These are phyloP conservation scores for Cyanistes caeruleus DNA, from an alignment of 2,113 vertebrate genomes.

Conservation along the genomic window DNA sequence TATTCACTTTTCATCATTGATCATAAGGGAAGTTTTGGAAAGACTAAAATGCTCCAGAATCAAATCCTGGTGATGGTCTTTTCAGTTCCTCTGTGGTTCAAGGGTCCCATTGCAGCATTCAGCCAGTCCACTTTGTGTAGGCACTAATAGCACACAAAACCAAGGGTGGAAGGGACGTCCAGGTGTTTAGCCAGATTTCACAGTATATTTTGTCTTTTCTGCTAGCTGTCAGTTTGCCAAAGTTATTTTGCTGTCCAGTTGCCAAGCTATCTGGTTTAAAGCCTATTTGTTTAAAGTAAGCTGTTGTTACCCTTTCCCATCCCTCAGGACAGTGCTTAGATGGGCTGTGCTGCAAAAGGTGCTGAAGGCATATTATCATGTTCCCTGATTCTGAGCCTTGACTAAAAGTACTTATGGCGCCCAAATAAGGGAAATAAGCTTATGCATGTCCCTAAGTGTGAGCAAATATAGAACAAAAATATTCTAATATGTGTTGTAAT, in stretches of 20 bases:
- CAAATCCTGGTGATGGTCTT: background rate
- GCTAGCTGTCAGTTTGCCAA: background rate
- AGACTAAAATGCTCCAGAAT: background rate
- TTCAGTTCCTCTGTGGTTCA: background rate
- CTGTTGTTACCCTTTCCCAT: background rate
- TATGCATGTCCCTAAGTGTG: background rate
- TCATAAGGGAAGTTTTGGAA: background rate
- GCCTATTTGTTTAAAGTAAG: background rate
- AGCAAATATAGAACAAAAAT: background rate
- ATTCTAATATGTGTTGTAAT: background rate
- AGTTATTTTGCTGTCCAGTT: background rate
- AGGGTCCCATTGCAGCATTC: background rate
- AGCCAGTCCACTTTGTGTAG: background rate
- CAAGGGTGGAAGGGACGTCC: background rate
- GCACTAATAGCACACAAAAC: background rate
- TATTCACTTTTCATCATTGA: background rate
- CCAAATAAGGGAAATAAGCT: background rate
- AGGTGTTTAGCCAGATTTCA: background rate
- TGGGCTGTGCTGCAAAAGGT: background rate
- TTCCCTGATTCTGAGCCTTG: background rate
- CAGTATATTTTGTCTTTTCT: background rate
- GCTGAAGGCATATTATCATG: background rate
- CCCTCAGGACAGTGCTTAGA: background rate
- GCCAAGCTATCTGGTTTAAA: background rate
- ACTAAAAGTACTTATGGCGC: background rate